Conservation (phyloP, 2,888 invertebrate species). For the Argynnis bischoffii region DNA sequence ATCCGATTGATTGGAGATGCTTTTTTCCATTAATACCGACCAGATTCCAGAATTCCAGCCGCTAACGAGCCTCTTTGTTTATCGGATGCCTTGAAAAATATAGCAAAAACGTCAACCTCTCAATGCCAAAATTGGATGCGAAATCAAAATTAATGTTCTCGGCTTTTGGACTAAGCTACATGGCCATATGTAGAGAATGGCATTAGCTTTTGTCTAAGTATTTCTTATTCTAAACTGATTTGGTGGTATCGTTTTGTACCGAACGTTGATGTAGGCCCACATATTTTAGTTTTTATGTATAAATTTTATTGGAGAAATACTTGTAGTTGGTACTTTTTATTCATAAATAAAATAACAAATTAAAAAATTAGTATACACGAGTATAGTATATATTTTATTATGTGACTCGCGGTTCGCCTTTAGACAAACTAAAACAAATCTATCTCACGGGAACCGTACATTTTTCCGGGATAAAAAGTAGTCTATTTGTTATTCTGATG, state of each 20-base stretch:
- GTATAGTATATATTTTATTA: too few relatives aligned
- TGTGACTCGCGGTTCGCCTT: too few relatives aligned
- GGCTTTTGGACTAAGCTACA: slow-evolving; percentile 23
- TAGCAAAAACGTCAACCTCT: slow-evolving; percentile 39
- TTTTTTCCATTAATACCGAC: slow-evolving; percentile 63
- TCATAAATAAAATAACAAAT: too few relatives aligned
- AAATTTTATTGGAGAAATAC: background rate
- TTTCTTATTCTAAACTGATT: background rate
- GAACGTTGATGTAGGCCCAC: background rate
- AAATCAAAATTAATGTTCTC: slow-evolving; percentile 33
- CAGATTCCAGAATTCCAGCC: slow-evolving; percentile 50
- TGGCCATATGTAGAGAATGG: slow-evolving; percentile 26
- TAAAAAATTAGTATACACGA: too few relatives aligned
- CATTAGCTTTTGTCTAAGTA: slow-evolving; percentile 17
- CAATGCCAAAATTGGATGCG: slow-evolving; percentile 34
- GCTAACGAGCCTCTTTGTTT: slow-evolving; percentile 60
- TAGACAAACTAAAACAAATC: too few relatives aligned
- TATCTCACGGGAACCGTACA: too few relatives aligned
- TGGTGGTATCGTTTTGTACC: background rate
- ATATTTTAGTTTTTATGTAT: slow-evolving; percentile 5
- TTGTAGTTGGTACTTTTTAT: too few relatives aligned
- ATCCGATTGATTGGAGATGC: slow-evolving; percentile 60
- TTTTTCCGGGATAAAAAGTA: too few relatives aligned
- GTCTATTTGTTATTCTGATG: too few relatives aligned
- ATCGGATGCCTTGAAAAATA: slow-evolving; percentile 48